Evolutionary conservation across 2,113 vertebrate species (phyloP), one percentile per base, ranked within the genome.

Genomic region (Centropus unirufus): DNA sequence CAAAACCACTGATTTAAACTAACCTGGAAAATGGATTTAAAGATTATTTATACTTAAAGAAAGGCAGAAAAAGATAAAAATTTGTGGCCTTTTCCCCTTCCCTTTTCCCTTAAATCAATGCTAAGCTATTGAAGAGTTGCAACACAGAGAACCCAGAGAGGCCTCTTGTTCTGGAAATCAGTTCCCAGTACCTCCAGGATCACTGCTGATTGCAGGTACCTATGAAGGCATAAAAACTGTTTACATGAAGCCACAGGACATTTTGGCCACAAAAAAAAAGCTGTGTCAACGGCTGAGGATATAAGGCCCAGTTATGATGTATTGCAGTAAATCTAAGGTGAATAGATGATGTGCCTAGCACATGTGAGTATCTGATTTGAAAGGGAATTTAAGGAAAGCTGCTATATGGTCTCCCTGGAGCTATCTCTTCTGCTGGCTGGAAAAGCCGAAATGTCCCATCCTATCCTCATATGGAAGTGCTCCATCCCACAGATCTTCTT

Each of bases 341-440:
- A 64, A 16, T 7, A 61, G 15, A 42, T 47, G 24, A 32, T 20
- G 16, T 6, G 19, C 14, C 4, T 7, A 67, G 12, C 30, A 63
- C 13, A 5, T 27, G 27, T 30, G 4, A 0, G 0, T 29, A 47
- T 8, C 32, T 79, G 32, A n/a, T 73, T 30, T 54, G 36, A 18
- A 57, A 52, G 8, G 23, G 59, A 40, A 44, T 40, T 39, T 40
- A 27, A 66, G 40, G 72, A 79, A 46, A 46, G 44, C 44, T 46
- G 44, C 44, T 46, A 46, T 46, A 18, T 18, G 44, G 44, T 46
- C 44, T 46, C 44, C 44, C 44, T 46, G 44, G 44, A 46, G 44
- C 44, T 18, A 18, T 46, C 15, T 46, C 44, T 46, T 46, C 44
- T 18, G 16, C 44, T 18, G 44, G 44, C 44, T 46, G 44, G 14